Percentiles rank a stretch among this genome's conserved stretches.
Conservation (phyloP, 2,113 vertebrate species). For the Seriola quinqueradiata region DNA sequence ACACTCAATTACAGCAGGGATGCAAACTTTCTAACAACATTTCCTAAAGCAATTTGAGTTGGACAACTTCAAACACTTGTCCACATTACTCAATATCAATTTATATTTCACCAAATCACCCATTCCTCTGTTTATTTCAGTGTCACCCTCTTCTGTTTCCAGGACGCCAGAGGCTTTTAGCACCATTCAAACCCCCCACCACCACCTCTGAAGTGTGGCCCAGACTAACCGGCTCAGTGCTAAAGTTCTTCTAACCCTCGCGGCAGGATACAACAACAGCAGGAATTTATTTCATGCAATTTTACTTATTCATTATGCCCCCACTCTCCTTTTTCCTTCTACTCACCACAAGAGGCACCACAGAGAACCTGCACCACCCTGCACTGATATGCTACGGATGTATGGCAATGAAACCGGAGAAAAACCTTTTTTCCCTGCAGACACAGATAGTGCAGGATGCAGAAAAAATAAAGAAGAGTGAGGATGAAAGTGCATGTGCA, state of each 20-base stretch:
- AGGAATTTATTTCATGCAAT: constrained; percentile 46
- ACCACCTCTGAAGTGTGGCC: constrained; percentile 34
- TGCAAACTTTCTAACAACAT: constrained; percentile 52
- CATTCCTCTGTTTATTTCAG: constrained; percentile 32
- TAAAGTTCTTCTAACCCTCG: constrained; percentile 42
- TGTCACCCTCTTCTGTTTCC: constrained; percentile 27
- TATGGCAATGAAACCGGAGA: neutral
- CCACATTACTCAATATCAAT: constrained; percentile 46
- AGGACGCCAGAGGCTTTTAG: constrained; percentile 36
- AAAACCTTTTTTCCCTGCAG: neutral
- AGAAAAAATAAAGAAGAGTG: neutral
- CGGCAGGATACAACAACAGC: constrained; percentile 19
- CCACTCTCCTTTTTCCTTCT: neutral
- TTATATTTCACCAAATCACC: constrained; percentile 29
- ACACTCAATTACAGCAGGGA: constrained; percentile 62
- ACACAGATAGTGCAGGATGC: neutral
- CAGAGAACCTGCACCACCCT: constrained; percentile 26
- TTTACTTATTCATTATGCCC: constrained; percentile 49
- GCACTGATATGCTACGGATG: neutral
- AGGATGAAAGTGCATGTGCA: constrained; percentile 1
- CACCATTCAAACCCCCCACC: neutral
- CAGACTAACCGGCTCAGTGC: constrained; percentile 8
- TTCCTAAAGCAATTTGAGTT: constrained; percentile 40
- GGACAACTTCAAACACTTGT: constrained; percentile 46
- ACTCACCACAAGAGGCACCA: neutral